phyloP scores from a whole-genome alignment of 2,113 vertebrate species.

The Chloroceryle aenea region DNA sequence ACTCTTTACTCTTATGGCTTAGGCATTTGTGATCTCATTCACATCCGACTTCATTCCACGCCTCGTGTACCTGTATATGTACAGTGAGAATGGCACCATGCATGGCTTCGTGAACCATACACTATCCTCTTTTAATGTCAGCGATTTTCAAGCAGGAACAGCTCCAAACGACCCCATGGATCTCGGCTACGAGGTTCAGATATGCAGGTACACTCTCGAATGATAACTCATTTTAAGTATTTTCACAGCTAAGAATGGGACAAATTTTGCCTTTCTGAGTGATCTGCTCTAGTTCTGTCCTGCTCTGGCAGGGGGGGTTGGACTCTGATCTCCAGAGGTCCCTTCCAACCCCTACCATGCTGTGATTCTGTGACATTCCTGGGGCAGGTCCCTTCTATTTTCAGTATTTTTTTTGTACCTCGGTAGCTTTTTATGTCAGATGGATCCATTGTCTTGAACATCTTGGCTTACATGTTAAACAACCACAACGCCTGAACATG shows the following conservation, averaged over 20 bases:
- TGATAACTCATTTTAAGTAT: not conserved
- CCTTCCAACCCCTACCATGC: too few relatives aligned
- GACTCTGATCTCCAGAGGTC: too few relatives aligned
- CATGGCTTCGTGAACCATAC: conserved; percentile 95
- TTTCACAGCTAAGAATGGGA: not conserved
- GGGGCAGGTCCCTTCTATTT: not conserved
- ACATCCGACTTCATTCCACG: conserved; percentile 99
- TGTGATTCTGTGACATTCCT: not conserved
- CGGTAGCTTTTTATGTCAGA: not conserved
- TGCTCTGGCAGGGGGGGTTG: too few relatives aligned
- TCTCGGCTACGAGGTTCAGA: conserved; percentile 85
- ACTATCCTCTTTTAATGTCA: conserved; percentile 94
- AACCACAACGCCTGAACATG: not conserved
- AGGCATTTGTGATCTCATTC: conserved; percentile 99
- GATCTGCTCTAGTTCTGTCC: too few relatives aligned
- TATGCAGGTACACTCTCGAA: conserved; percentile 87
- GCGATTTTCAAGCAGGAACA: conserved; percentile 88
- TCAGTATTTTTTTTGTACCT: not conserved
- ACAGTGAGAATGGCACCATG: conserved; percentile 92
- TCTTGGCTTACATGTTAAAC: not conserved
- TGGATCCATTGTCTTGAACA: not conserved
- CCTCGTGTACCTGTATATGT: conserved; percentile 94
- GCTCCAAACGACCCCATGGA: conserved; percentile 81
- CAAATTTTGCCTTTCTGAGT: not conserved
- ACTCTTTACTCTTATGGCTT: conserved; percentile 52